Percentiles rank a stretch among this genome's conserved stretches.
These are phyloP conservation scores for Bellardia bayeri DNA, from an alignment of 2,888 invertebrate genomes.

Conservation along the genomic window DNA sequence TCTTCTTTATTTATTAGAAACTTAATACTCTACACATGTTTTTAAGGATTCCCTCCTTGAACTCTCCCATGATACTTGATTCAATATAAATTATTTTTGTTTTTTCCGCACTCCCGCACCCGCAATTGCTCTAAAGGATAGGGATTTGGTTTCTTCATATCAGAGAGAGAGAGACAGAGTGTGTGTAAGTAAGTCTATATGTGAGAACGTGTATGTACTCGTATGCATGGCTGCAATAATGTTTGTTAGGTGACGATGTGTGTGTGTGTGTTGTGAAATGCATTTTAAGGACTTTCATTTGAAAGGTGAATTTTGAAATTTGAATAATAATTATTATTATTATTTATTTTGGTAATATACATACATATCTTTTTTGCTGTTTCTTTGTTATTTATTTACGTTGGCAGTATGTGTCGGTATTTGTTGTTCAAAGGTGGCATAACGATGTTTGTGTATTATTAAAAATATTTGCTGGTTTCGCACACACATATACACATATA, in stretches of 20 bases:
- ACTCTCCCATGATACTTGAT: not conserved
- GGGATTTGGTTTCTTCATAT: conserved; percentile 8
- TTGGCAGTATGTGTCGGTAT: conserved; percentile 12
- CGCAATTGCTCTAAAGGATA: conserved; percentile 29
- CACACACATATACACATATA: not conserved
- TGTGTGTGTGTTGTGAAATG: conserved; percentile 15
- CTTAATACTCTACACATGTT: conserved; percentile 26
- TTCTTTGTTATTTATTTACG: not conserved
- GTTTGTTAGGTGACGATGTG: conserved; percentile 1
- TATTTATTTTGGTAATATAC: conserved; percentile 22
- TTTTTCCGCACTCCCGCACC: not conserved
- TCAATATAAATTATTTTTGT: conserved; percentile 14
- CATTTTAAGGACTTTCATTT: conserved; percentile 48
- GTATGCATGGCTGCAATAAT: too few relatives aligned
- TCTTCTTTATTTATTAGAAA: conserved; percentile 11
- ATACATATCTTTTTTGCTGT: not conserved
- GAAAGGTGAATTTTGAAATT: conserved; percentile 45
- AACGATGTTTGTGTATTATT: not conserved
- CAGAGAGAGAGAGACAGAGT: not conserved
- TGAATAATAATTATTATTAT: conserved; percentile 21
- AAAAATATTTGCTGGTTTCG: not conserved
- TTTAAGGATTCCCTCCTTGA: not conserved
- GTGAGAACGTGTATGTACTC: not conserved
- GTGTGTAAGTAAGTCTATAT: not conserved
- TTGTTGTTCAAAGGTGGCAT: conserved; percentile 27